Conservation (phyloP, 2,888 invertebrate genomes). For the Spodoptera exigua region DNA sequence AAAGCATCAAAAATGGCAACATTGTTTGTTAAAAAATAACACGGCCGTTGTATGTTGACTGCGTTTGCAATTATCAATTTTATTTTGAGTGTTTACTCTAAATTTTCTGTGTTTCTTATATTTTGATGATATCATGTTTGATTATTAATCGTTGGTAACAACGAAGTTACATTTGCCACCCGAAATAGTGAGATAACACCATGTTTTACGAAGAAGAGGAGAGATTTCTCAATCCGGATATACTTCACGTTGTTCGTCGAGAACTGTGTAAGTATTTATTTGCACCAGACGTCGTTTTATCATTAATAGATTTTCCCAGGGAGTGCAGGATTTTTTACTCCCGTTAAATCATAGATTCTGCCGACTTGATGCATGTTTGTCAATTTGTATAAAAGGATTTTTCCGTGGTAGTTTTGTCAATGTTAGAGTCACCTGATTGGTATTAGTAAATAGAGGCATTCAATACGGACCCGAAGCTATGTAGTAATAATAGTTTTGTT, state of each 20-base stretch:
- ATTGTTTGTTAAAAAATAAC: constrained; percentile 64
- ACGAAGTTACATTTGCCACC: constrained; percentile 56
- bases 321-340: background rate
- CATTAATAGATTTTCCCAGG: background rate
- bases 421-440: constrained; percentile 6
- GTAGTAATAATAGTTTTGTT: background rate
- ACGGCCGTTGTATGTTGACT: constrained; percentile 83
- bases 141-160: constrained; percentile 58
- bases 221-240: constrained; percentile 74
- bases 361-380: background rate
- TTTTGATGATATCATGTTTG: constrained; percentile 67
- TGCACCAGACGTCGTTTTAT: background rate
- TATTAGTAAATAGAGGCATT: background rate
- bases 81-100: constrained; percentile 77
- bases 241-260: constrained; percentile 77
- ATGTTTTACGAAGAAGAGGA: constrained; percentile 82
- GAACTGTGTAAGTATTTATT: constrained; percentile 75
- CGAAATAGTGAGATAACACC: constrained; percentile 61
- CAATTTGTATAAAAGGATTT: constrained; percentile 6
- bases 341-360: background rate
- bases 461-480: background rate
- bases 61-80: constrained; percentile 76
- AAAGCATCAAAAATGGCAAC: constrained; percentile 49
- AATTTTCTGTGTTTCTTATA: constrained; percentile 74
- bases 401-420: constrained; percentile 4